These are phyloP conservation scores for Manis javanica DNA, from an alignment of 2,797 vertebrate species.

Conservation along the genomic window DNA sequence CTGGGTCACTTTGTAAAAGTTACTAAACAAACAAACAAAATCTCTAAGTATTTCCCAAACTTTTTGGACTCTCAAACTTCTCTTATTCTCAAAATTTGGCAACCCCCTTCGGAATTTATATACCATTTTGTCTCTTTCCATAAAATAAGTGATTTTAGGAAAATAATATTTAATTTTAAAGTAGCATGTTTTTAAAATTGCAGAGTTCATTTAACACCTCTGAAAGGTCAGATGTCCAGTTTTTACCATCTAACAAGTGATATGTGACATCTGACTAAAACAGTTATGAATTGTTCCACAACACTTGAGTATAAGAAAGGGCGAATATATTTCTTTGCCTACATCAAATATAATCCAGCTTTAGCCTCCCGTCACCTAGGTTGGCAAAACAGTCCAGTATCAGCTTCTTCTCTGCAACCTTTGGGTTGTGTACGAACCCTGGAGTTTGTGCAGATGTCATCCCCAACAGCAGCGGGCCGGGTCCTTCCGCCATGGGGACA, in stretches of 20 bases:
- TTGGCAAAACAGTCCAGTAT: not conserved
- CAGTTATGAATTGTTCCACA: not conserved
- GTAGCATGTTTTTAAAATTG: not conserved
- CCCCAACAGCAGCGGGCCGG: not conserved
- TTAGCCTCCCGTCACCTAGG: not conserved
- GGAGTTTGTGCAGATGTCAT: not conserved
- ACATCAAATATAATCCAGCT: not conserved
- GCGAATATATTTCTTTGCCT: not conserved
- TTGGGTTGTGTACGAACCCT: not conserved
- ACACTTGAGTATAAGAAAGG: not conserved
- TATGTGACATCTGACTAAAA: not conserved
- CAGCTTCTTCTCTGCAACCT: not conserved
- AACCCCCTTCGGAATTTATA: too few species aligned
- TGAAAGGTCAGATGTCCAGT: not conserved
- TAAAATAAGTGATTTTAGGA: not conserved
- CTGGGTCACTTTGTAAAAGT: not conserved
- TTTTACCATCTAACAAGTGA: not conserved
- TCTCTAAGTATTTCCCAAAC: not conserved
- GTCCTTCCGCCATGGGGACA: not conserved
- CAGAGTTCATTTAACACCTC: not conserved
- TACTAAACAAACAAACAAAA: not conserved
- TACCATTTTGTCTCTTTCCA: too few species aligned
- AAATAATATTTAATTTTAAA: conserved; percentile 20
- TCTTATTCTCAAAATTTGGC: not conserved
- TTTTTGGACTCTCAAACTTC: not conserved